Percentiles rank a stretch among this genome's conserved stretches.
Conservation (phyloP, 2,888 invertebrate species). For the Apamea epomidion region DNA sequence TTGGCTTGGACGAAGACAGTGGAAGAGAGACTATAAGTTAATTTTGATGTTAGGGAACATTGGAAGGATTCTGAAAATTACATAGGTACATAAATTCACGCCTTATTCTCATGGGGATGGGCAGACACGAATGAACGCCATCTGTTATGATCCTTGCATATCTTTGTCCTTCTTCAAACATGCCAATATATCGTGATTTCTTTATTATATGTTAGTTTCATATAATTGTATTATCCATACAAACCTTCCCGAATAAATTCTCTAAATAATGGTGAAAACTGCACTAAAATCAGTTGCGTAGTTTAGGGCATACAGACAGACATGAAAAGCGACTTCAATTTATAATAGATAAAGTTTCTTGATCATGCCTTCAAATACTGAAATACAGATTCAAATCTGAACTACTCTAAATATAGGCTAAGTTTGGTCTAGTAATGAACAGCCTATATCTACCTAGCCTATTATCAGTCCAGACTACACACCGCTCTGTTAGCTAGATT, state of each 20-base stretch:
- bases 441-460: background rate
- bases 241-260: background rate
- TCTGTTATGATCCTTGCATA: background rate
- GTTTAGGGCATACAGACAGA: background rate
- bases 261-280: background rate
- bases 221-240: background rate
- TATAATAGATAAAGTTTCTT: background rate
- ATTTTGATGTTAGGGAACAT: background rate
- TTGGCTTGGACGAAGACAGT: background rate
- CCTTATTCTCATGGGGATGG: background rate
- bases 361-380: background rate
- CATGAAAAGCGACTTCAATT: background rate
- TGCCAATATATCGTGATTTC: background rate
- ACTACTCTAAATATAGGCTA: background rate
- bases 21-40: background rate
- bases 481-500: constrained; percentile 8
- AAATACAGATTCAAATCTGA: background rate
- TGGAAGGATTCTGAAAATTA: background rate
- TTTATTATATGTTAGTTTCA: background rate
- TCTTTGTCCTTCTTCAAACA: background rate
- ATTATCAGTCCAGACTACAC: constrained; percentile 17
- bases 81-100: background rate
- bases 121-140: background rate
- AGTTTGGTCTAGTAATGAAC: constrained; percentile 1
- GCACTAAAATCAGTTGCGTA: background rate